Conservation (phyloP, 1,140 invertebrate species). For the Drosophila jambulina region DNA sequence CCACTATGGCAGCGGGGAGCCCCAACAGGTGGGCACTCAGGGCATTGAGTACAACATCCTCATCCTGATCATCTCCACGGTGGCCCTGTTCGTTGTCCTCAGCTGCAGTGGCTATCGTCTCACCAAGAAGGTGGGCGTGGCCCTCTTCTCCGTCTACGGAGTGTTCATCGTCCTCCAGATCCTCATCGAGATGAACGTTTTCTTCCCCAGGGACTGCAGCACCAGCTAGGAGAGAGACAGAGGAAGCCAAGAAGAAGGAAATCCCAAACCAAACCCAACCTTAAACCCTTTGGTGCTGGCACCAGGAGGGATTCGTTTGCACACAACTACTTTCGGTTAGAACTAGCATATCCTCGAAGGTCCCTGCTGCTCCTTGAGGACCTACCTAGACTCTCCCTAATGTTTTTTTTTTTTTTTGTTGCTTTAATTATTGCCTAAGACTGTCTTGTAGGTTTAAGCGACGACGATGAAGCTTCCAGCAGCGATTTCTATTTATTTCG, state of each 20-base stretch:
- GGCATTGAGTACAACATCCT: conserved; percentile 88
- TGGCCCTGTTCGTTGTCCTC: conserved; percentile 87
- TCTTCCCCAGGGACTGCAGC: conserved; percentile 73
- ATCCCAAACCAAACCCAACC: not conserved
- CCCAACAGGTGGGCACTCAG: conserved; percentile 80
- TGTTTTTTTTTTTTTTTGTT: conserved; percentile 8
- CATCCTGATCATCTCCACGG: conserved; percentile 87
- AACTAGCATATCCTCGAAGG: not conserved
- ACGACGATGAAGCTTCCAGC: conserved; percentile 9
- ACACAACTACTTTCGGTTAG: not conserved
- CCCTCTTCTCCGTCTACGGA: conserved; percentile 88
- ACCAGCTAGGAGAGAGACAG: conserved; percentile 29
- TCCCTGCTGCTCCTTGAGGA: not conserved
- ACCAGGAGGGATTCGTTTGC: conserved; percentile 13
- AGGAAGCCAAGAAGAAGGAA: not conserved
- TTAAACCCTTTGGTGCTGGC: conserved; percentile 31
- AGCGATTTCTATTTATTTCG: conserved; percentile 34
- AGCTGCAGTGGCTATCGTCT: conserved; percentile 87
- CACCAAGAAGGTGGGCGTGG: conserved; percentile 87
- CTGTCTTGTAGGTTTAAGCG: conserved; percentile 58
- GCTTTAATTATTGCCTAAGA: conserved; percentile 55
- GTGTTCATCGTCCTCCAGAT: conserved; percentile 86
- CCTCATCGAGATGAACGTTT: conserved; percentile 84
- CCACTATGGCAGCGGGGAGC: conserved; percentile 74
- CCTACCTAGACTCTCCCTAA: not conserved